Base-by-base conservation (phyloP, 1,140 invertebrate genomes). In the Nephotettix cincticeps region DNA sequence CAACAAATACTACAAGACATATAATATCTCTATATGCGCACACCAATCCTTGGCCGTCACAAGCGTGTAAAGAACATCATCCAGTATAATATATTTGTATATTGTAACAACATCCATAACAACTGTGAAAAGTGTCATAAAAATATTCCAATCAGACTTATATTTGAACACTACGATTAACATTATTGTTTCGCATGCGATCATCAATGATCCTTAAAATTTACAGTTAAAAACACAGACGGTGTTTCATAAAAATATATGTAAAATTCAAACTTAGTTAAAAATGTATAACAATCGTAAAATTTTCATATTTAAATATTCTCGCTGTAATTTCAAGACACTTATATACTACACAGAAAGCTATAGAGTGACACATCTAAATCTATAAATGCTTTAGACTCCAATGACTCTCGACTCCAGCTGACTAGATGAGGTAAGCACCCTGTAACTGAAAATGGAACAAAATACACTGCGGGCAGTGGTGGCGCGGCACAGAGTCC, bases 1-100 rank as follows among this genome's bases (percentile, higher is more conserved):
- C 56, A 61, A 61, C 21, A 61, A 61, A 61, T 61, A 61, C 56
- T 61, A 61, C 56, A 61, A 61, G 56, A 61, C 56, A 61, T 51
- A 51, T 27, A 61, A 27, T 28, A 61, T 61, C 56, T 29, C 56
- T 29, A 61, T 61, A 3, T 27, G 56, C 56, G 27, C 56, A 61
- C 14, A 61, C 27, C 56, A 29, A 23, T 29, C 56, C 56, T 61
- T 23, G 6, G 28, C 17, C 47, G 19, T 36, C 32, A 36, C 32
- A 36, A 36, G 32, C 17, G 47, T 51, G 47, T 23, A 4, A 19
- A 51, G 17, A 51, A 51, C 17, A 51, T 4, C 47, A 11, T 51
- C 47, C 3, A 51, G 21, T n/a, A 36, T 36, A 36, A 6, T 6
- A 36, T 36, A 14, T 14, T 6, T 36, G 4, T 36, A 14, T 36